Base-by-base conservation (phyloP, 2,888 invertebrate species). In the Pyrgus malvae region DNA sequence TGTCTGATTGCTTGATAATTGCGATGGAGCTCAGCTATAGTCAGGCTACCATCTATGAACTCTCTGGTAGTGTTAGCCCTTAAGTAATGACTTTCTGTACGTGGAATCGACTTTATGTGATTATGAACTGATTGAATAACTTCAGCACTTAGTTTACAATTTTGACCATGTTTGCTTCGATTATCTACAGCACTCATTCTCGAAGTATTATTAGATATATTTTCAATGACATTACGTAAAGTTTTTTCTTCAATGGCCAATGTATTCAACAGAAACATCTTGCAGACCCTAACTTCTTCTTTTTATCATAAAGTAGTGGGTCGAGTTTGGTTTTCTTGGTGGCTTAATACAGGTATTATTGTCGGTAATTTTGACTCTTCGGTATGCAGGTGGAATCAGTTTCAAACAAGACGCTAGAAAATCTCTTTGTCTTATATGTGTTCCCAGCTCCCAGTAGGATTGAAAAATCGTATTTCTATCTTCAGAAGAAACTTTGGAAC, bases 201-300 rank as follows among this genome's bases (percentile, higher is more conserved):
- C 17, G 48, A n/a, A n/a, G n/a, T n/a, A n/a, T n/a, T n/a, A n/a
- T n/a, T n/a, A 41, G 31, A 40, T 40, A 48, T 55, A 46, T 31
- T 50, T 50, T 55, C 51, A 25, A 33, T 46, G 23, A 56, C 41
- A 37, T 38, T 50, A 33, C 45, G 45, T n/a, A 53, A 21, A 21
- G 45, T 14, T 45, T 29, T 33, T 29, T 58, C 31, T 38, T 56
- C 37, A 51, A 62, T 59, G 4, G 51, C 57, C 44, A 59, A 37
- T 41, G 59, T 61, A 55, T 62, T 62, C 51, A 59, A 12, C n/a
- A 60, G 49, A 45, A 62, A 62, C 3, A 40, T 51, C 45, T 62
- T 62, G 16, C 62, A 62, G 48, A 58, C 55, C 50, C 55, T 58
- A 55, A 42, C 46, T 56, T 54, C 54, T 57, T 8, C 57, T 53